Evolutionary conservation across 1,140 invertebrate genomes (phyloP), one percentile per base, ranked within the genome.

Genomic region (Arion vulgaris): DNA sequence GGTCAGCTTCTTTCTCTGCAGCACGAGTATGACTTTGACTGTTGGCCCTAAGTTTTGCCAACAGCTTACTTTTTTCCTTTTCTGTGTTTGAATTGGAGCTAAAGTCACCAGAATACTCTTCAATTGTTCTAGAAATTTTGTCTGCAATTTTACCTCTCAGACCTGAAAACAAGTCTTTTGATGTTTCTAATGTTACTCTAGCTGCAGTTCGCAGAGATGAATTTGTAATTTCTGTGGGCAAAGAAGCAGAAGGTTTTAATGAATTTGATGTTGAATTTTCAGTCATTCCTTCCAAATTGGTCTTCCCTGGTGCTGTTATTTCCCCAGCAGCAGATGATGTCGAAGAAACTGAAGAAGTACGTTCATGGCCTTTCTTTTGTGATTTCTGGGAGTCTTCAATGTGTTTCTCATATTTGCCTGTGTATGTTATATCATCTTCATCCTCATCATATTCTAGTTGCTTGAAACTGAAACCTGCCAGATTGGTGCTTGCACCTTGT

Each of bases 381-480:
- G 32, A 23, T 45, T 39, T 77, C 38, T 80, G 79, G 38, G 66
- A 57, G 17, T 86, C 83, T 69, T 86, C 80, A 11, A 86, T 73
- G n/a, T 87, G 68, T 53, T 87, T 89, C 36, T 88, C 85, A 73
- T 87, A 87, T 53, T 88, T 88, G 73, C 87, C 88, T 38, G 90
- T 87, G 15, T 87, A 83, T 49, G 72, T 62, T 49, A 86, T 87
- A 51, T 90, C 87, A 32, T 90, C 90, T n/a, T 89, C 88, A 79
- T 89, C 88, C 32, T 89, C 88, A 75, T 87, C 88, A 49, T 89
- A 84, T 74, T 90, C 88, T 32, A 90, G 72, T 19, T 88, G 83
- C 69, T 90, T 91, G 80, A 90, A 91, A 45, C 90, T 89, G 78
- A 91, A 72, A 17, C 83, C 85, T 28, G 49, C 39, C 57, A 83